Evolutionary conservation across 92 coral and sea anemone species (phyloP).

Genomic region (Anthopleura xanthogrammica): DNA sequence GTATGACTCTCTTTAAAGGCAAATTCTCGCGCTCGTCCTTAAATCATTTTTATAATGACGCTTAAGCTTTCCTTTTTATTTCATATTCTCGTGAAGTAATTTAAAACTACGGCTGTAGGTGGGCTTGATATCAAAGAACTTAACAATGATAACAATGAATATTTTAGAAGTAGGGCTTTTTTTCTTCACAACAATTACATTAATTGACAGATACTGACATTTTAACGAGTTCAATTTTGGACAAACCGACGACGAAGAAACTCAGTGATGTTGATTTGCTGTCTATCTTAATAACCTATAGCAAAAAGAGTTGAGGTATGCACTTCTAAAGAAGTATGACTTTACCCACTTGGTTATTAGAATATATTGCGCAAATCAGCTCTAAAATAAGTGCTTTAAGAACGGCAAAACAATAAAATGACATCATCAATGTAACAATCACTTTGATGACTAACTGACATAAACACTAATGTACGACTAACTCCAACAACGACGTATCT

Average conservation of each 20-base stretch:
- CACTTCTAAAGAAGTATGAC: not conserved
- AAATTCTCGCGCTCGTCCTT: too few relatives aligned
- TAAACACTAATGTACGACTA: not conserved
- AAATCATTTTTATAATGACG: not conserved
- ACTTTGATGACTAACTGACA: not conserved
- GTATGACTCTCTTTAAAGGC: too few relatives aligned
- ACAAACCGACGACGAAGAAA: not conserved
- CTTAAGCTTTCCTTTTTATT: not conserved
- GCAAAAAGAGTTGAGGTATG: not conserved
- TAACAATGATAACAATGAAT: not conserved
- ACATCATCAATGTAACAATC: too few relatives aligned
- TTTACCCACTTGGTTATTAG: not conserved
- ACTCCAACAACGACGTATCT: not conserved
- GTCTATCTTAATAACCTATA: not conserved
- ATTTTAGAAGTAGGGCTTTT: not conserved
- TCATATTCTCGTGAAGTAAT: not conserved
- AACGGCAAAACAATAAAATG: not conserved
- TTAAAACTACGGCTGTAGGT: not conserved
- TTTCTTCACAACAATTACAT: not conserved
- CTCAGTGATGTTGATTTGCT: not conserved
- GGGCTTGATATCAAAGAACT: not conserved
- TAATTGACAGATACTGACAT: not conserved
- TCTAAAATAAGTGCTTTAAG: not conserved
- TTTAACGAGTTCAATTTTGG: not conserved
- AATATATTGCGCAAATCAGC: not conserved